Percentiles rank a stretch among this genome's conserved stretches.
These are phyloP conservation scores for Propithecus deckenii DNA, from an alignment of 2,797 vertebrate species.

Conservation along the genomic window DNA sequence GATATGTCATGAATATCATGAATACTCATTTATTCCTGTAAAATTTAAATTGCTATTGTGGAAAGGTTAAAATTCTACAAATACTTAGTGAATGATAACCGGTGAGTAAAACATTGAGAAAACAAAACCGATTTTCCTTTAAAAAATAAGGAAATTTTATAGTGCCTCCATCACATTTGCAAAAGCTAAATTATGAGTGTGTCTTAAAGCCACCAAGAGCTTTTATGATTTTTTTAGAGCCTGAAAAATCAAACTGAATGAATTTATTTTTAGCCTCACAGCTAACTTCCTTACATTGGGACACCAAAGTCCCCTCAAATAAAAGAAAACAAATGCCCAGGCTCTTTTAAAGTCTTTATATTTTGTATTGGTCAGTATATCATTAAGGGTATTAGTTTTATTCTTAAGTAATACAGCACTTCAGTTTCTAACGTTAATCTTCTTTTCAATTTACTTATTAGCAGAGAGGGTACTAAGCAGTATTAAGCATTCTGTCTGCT, in stretches of 20 bases:
- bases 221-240: not conserved
- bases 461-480: not conserved
- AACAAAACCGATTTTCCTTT: not conserved
- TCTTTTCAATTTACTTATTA: not conserved
- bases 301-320: not conserved
- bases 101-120: not conserved
- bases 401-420: not conserved
- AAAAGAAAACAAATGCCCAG: not conserved
- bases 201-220: not conserved
- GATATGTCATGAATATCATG: not conserved
- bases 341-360: not conserved
- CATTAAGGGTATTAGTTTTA: not conserved
- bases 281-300: not conserved
- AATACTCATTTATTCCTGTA: not conserved
- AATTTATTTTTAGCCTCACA: not conserved
- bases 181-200: not conserved
- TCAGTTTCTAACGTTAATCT: not conserved
- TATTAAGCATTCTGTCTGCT: not conserved
- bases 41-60: not conserved
- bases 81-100: not conserved
- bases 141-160: not conserved
- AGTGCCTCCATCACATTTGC: not conserved
- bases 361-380: not conserved
- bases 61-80: slow-evolving; percentile 8
- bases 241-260: not conserved